Percentiles rank a stretch among this genome's conserved stretches.
phyloP scores from a whole-genome alignment of 2,888 invertebrate species.

The Yponomeuta plumbellus region DNA sequence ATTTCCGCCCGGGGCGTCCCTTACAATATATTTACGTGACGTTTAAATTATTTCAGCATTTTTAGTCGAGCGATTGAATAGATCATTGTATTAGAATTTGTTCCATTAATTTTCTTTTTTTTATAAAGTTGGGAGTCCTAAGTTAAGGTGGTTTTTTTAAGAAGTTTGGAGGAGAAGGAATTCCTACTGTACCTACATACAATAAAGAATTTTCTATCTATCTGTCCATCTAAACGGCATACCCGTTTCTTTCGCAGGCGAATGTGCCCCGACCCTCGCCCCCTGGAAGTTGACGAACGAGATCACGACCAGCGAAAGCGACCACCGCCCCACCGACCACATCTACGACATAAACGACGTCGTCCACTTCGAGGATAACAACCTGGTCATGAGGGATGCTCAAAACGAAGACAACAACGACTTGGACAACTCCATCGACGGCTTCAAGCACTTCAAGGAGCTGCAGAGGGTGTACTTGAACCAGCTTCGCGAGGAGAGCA shows the following conservation, averaged over 20 bases:
- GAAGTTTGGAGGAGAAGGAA: too few relatives aligned
- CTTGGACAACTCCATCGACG: slow-evolving; percentile 55
- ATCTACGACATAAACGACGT: slow-evolving; percentile 67
- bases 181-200: too few relatives aligned
- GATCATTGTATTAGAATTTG: too few relatives aligned
- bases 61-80: too few relatives aligned
- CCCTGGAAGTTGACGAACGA: slow-evolving; percentile 56
- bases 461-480: slow-evolving; percentile 20
- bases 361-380: slow-evolving; percentile 68
- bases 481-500: not conserved
- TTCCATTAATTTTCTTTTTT: too few relatives aligned
- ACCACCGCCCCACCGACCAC: slow-evolving; percentile 39
- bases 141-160: too few relatives aligned
- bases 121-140: too few relatives aligned
- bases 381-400: slow-evolving; percentile 64
- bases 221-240: not conserved
- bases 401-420: slow-evolving; percentile 49
- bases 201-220: too few relatives aligned
- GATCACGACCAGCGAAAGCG: slow-evolving; percentile 50
- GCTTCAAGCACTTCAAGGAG: slow-evolving; percentile 32
- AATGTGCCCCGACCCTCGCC: slow-evolving; percentile 65
- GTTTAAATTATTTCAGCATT: too few relatives aligned
- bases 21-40: too few relatives aligned
- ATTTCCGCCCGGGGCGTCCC: too few relatives aligned
- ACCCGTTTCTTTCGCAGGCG: slow-evolving; percentile 39